Base-by-base conservation (phyloP, 2,888 invertebrate genomes). In the Bellardia bayeri region DNA sequence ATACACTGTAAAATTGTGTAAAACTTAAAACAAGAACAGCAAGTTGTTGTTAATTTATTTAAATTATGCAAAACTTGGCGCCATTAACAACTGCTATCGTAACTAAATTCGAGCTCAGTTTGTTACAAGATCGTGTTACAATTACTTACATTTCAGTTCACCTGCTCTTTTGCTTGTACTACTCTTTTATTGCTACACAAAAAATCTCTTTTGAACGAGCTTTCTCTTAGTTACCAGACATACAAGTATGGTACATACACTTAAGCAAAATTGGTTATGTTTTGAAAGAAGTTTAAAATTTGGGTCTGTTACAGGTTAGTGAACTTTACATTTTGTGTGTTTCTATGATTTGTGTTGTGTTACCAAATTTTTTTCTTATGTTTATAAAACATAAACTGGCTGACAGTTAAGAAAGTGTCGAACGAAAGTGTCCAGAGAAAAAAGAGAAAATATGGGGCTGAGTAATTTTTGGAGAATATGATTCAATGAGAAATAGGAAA, bases 281-380 rank as follows among this genome's bases (percentile, higher is more conserved):
- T 49, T 40, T 42, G 7, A 71, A 71, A 80, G 51, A 75, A 33
- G 9, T 75, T 68, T 51, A n/a, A 80, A 68, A 74, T 80, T 58
- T 68, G 58, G 66, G 66, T 80, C 72, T 82, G 23, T 51, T 33
- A 51, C n/a, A 66, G 87, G 14, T 84, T 66, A 23, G 64, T 87
- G 87, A 87, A 84, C 84, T 81, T 87, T 71, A 61, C 58, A 72
- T 16, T 66, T 13, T 56, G 2, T 45, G 45, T 85, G 51, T 64
- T 85, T 66, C 45, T 45, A 45, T 37, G 3, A 6, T 13, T 45
- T 45, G 42, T 45, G 45, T 45, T 45, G 13, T 11, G 3, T 11
- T 45, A 13, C 45, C 13, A 45, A 42, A 45, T 45, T 2, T 45
- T 45, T 45, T 45, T 0, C 13, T 54, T 16, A 66, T 4, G 4